phyloP scores from a whole-genome alignment of 2,888 invertebrate species.

The Megalurothrips usitatus region DNA sequence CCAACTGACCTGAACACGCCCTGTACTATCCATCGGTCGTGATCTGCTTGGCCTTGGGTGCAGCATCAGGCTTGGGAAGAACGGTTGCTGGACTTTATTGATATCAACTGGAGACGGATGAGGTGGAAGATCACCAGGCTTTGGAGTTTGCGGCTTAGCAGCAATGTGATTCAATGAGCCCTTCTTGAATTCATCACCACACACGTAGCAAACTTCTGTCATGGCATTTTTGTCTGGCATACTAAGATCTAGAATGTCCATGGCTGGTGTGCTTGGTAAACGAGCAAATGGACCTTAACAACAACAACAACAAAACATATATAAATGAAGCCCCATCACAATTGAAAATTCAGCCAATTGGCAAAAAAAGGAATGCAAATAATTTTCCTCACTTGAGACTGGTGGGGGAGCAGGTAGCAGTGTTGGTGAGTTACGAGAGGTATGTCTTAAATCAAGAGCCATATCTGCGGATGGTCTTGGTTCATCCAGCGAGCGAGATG shows the following conservation, averaged over 20 bases:
- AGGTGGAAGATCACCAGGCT: slow-evolving; percentile 38
- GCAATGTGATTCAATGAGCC: slow-evolving; percentile 71
- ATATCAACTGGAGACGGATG: neutral
- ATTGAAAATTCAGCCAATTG: neutral
- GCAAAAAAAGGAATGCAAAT: neutral
- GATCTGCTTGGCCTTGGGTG: slow-evolving; percentile 82
- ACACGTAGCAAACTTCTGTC: slow-evolving; percentile 85
- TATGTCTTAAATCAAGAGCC: slow-evolving; percentile 45
- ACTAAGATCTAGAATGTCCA: slow-evolving; percentile 80
- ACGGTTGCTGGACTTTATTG: slow-evolving; percentile 38
- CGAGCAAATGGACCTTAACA: slow-evolving; percentile 35
- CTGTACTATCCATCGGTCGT: slow-evolving; percentile 75
- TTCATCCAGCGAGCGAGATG: slow-evolving; percentile 44
- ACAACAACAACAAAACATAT: too few species aligned
- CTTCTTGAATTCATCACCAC: slow-evolving; percentile 80
- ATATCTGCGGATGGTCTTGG: slow-evolving; percentile 43
- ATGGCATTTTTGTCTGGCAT: slow-evolving; percentile 91
- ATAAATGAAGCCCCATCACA: neutral
- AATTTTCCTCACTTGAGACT: neutral
- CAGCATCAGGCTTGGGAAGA: slow-evolving; percentile 53
- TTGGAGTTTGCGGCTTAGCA: slow-evolving; percentile 53
- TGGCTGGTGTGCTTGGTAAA: slow-evolving; percentile 57
- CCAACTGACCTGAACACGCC: slow-evolving; percentile 53
- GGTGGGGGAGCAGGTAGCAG: slow-evolving; percentile 43
- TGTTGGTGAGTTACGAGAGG: slow-evolving; percentile 44